These are phyloP conservation scores for Cosmopolites sordidus DNA, from an alignment of 2,888 invertebrate genomes.

Conservation along the genomic window DNA sequence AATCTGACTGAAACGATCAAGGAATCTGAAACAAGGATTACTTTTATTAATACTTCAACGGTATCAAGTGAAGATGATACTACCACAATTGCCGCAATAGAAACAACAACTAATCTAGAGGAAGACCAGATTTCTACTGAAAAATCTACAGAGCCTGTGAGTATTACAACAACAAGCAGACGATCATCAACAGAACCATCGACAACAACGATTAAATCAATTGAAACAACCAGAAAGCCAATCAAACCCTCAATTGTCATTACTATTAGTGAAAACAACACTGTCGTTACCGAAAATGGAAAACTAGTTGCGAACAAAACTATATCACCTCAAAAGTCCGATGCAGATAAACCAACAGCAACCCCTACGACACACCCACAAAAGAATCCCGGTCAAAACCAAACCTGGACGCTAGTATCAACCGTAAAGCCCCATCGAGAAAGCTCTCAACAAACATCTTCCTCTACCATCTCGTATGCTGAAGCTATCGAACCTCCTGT, in stretches of 20 bases:
- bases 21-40: conserved; percentile 6
- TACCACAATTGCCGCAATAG: conserved; percentile 35
- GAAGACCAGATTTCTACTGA: conserved; percentile 14
- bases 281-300: conserved; percentile 18
- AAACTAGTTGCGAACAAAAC: conserved; percentile 15
- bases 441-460: conserved; percentile 17
- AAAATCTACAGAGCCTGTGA: conserved; percentile 7
- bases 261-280: conserved; percentile 29
- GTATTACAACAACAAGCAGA: neutral
- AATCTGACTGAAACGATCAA: conserved; percentile 5
- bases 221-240: conserved; percentile 11
- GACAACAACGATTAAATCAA: conserved; percentile 2
- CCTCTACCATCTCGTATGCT: conserved; percentile 27
- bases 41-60: conserved; percentile 1
- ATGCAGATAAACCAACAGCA: neutral
- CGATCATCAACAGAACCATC: neutral
- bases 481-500: conserved; percentile 40
- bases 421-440: conserved; percentile 52
- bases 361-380: neutral
- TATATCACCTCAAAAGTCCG: neutral
- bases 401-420: conserved; percentile 57
- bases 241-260: conserved; percentile 28
- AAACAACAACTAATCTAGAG: conserved; percentile 31
- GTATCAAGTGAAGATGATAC: conserved; percentile 11
- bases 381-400: conserved; percentile 23